Percentiles rank a stretch among this genome's conserved stretches.
Evolutionary conservation across 2,888 invertebrate species (phyloP).

Genomic region (Carterocephalus palaemon): DNA sequence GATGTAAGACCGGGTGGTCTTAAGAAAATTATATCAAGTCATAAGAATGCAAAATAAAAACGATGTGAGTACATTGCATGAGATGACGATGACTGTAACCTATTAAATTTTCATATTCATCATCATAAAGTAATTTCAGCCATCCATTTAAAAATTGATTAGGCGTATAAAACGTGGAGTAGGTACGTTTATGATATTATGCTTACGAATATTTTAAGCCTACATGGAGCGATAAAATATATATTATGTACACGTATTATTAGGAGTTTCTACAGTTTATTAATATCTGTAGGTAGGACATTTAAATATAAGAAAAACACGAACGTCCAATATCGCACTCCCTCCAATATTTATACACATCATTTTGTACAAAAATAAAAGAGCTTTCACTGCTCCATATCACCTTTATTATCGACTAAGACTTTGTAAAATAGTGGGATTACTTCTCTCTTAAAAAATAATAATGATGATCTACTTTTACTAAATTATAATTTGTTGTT

Average conservation of each 20-base stretch:
- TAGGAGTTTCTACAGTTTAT: slow-evolving; percentile 5
- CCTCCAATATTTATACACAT: slow-evolving; percentile 76
- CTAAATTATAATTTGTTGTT: too few relatives aligned
- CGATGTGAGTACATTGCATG: too few relatives aligned
- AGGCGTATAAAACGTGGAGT: too few relatives aligned
- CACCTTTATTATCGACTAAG: slow-evolving; percentile 40
- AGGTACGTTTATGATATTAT: too few relatives aligned
- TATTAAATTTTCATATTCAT: too few relatives aligned
- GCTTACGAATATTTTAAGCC: too few relatives aligned
- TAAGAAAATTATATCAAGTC: too few relatives aligned
- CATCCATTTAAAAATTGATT: too few relatives aligned
- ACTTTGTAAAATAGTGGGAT: neutral
- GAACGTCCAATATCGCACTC: slow-evolving; percentile 78
- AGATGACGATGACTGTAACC: too few relatives aligned
- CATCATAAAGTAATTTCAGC: too few relatives aligned
- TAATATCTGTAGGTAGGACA: slow-evolving; percentile 15
- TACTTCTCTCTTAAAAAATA: slow-evolving; percentile 6
- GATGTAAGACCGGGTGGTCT: too few relatives aligned
- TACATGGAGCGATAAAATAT: neutral
- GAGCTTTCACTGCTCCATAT: slow-evolving; percentile 57
- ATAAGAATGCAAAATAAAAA: too few relatives aligned
- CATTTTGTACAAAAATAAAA: slow-evolving; percentile 70
- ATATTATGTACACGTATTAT: neutral
- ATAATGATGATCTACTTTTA: neutral
- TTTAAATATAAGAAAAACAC: slow-evolving; percentile 33